Evolutionary conservation across 2,113 vertebrate genomes (phyloP), one percentile per base, ranked within the genome.

Genomic region (Raphicerus campestris): DNA sequence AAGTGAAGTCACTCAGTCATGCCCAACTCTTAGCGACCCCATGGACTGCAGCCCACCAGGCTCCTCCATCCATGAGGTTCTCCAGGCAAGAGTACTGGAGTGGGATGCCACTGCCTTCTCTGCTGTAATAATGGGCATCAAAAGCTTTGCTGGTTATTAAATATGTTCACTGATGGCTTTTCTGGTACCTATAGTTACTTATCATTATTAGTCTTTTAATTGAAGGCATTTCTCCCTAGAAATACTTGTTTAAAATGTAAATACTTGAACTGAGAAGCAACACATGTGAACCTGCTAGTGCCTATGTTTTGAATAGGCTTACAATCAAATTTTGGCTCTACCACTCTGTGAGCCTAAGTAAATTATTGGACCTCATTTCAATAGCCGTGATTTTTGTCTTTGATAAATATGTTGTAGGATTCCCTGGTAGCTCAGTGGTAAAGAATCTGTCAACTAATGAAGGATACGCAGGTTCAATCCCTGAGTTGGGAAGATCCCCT

Each of bases 161-260:
- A 35, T 66, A 73, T n/a, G 61, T 55, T 16, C 15, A 47, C 11
- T 96, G 17, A 6, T 35, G 11, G 4, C 22, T 95, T 80, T 87
- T 66, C 20, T 91, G 91, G 10, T 75, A n/a, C 6, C 24, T 66
- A 47, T 77, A 95, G 19, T 92, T 60, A 70, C 28, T 10, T 89
- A n/a, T 49, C 53, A 35, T 6, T 83, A 66, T 85, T 78, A 35
- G 84, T 56, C 22, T 85, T 97, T 78, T 90, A 82, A 61, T n/a
- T 80, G 35, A 89, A 81, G 53, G 5, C 9, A 49, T 93, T n/a
- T 51, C 70, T 9, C 6, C 19, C 56, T 61, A 80, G 78, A 89
- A 88, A 85, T 4, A 49, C 20, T 92, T 55, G 6, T 39, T 70
- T 75, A 80, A 96, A 61, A 66, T 85, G 15, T 80, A 85, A 91